Percentiles rank a stretch among this genome's conserved stretches.
phyloP scores from a whole-genome alignment of 2,113 vertebrate species.

The Meles meles region DNA sequence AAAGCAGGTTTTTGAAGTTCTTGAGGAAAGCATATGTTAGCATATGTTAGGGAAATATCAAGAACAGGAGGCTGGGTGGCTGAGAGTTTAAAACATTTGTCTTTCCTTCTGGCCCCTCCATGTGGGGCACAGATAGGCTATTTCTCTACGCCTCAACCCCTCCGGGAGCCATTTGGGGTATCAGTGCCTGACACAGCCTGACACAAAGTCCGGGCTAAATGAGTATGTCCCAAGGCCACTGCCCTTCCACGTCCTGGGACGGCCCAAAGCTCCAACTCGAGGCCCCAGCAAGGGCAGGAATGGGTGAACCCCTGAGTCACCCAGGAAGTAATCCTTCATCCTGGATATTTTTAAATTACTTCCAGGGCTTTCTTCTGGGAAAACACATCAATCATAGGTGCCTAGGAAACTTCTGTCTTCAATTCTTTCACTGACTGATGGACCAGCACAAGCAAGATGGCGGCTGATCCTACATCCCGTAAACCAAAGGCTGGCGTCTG shows the following conservation, averaged over 20 bases:
- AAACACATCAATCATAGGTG: background rate
- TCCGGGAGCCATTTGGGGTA: conserved; percentile 34
- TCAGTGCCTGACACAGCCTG: conserved; percentile 53
- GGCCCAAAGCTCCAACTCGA: background rate
- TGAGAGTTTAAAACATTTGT: conserved; percentile 79
- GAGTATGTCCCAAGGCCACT: background rate
- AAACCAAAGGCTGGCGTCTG: background rate
- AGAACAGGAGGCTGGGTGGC: conserved; percentile 81
- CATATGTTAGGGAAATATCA: conserved; percentile 84
- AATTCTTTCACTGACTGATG: background rate
- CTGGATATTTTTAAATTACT: background rate
- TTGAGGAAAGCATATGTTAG: conserved; percentile 84
- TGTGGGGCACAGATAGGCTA: conserved; percentile 67
- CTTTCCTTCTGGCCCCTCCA: conserved; percentile 79
- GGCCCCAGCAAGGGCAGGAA: background rate
- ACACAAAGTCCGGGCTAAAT: background rate
- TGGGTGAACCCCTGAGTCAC: too few species aligned
- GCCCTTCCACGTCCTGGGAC: too few species aligned
- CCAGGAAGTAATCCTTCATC: background rate
- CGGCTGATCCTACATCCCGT: too few species aligned
- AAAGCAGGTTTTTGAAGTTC: conserved; percentile 85
- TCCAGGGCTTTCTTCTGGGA: background rate
- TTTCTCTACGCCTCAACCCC: background rate
- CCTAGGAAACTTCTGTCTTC: background rate
- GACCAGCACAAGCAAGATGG: background rate